phyloP scores from a whole-genome alignment of 2,888 invertebrate genomes.

The Sminthurinus aureus region DNA sequence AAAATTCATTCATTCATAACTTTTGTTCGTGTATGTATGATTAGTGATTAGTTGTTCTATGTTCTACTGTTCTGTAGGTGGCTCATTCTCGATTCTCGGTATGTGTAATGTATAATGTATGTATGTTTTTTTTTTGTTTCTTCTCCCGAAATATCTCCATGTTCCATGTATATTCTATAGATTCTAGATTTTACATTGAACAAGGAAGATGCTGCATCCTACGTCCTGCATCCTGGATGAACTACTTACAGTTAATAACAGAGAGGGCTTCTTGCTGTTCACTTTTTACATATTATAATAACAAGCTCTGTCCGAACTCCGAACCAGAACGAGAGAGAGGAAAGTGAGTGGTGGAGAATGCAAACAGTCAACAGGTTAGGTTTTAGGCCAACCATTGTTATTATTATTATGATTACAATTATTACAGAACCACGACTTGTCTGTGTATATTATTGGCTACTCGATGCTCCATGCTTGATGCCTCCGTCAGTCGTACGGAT shows the following conservation, averaged over 20 bases:
- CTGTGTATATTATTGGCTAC: conserved; percentile 32
- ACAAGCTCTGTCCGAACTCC: neutral
- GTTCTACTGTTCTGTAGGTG: neutral
- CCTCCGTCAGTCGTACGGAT: neutral
- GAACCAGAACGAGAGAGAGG: no score
- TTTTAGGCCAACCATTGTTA: neutral
- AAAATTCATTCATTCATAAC: conserved; percentile 35
- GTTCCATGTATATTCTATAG: no score
- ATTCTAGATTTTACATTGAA: no score
- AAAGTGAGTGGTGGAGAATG: no score
- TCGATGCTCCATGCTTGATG: conserved; percentile 36
- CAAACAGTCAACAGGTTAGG: conserved; percentile 7
- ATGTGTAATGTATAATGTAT: no score
- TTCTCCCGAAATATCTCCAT: no score
- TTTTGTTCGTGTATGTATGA: conserved; percentile 20
- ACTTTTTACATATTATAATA: neutral
- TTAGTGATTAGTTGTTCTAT: no score
- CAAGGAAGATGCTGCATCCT: no score
- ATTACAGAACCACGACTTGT: no score
- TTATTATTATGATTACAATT: conserved; percentile 2
- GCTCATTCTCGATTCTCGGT: conserved; percentile 3
- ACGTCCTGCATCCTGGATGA: no score
- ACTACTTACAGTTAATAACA: neutral
- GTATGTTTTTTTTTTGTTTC: neutral
- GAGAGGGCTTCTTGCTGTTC: neutral